Conservation (phyloP, 2,888 invertebrate species). For the Carpatolechia fugitivella region DNA sequence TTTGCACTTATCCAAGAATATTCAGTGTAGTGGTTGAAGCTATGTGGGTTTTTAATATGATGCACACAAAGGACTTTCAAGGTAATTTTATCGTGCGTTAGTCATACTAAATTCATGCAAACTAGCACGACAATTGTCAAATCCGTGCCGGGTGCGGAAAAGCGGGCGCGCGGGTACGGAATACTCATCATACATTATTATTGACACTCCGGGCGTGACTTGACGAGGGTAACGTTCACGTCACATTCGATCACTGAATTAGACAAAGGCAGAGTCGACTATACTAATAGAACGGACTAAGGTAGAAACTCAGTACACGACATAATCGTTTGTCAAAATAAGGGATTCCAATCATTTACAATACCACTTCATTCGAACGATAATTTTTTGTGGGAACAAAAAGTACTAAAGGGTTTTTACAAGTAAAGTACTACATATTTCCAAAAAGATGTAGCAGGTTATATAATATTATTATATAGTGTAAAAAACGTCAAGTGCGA, state of each 20-base stretch:
- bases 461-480: too few species aligned
- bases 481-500: too few species aligned
- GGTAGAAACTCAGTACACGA: too few species aligned
- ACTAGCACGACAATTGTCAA: conserved; percentile 50
- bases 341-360: too few species aligned
- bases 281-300: background rate
- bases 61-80: conserved; percentile 38
- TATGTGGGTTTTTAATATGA: conserved; percentile 14
- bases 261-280: conserved; percentile 16
- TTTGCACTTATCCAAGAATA: background rate
- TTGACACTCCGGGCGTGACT: conserved; percentile 37
- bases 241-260: conserved; percentile 23
- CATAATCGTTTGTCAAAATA: too few species aligned
- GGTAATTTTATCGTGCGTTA: conserved; percentile 35
- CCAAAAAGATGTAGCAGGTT: too few species aligned
- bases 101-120: conserved; percentile 37
- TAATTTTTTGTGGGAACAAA: too few species aligned
- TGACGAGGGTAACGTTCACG: conserved; percentile 42
- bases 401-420: too few species aligned
- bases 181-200: conserved; percentile 38
- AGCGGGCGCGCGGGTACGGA: conserved; percentile 38
- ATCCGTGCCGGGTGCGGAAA: conserved; percentile 42
- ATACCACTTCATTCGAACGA: too few species aligned
- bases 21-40: background rate
- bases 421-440: too few species aligned